Base-by-base conservation (phyloP, 2,888 invertebrate genomes). In the Globia sparganii region DNA sequence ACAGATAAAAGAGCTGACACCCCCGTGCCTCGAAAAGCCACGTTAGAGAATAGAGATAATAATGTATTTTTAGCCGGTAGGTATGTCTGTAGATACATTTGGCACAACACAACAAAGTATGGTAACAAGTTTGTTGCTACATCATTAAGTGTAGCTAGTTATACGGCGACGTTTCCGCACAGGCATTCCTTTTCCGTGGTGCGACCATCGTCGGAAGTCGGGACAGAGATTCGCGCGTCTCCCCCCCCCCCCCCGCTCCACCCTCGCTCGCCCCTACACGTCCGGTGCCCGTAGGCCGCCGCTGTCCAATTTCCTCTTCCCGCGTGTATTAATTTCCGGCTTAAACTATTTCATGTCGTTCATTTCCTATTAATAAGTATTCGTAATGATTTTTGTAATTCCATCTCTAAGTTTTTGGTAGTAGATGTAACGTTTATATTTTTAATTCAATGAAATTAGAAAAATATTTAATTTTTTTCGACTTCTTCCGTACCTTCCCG, bases 221-320 rank as follows among this genome's bases (percentile, higher is more conserved):
- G 89, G 92, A 92, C 92, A 92, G 91, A 94, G 92, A 93, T 93
- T 93, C 91, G 92, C 92, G 87, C 88, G 86, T 87, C 87, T 90
- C 89, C 91, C 90, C 88, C 86, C 82, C 76, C 88, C 90, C 86
- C 82, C 76, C 88, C 90, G 88, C 88, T 85, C 86, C 87, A 84
- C 80, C 89, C 89, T 88, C 89, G 87, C 82, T 85, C 85, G 88
- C 90, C 92, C 93, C 91, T 91, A 84, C 87, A 91, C 92, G 92
- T 96, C 96, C 95, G 94, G 93, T 91, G 88, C 92, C 93, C 91
- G 90, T 91, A 92, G 93, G 91, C 94, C 91, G 90, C 91, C 92
- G 91, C 93, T 92, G 92, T 94, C 95, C 95, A 96, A 96, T 96
- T 97, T 96, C 96, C 96, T 96, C 92, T 94, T 95, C 94, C 94